Base-by-base conservation (phyloP, 2,113 vertebrate genomes). In the Nipponia nippon region DNA sequence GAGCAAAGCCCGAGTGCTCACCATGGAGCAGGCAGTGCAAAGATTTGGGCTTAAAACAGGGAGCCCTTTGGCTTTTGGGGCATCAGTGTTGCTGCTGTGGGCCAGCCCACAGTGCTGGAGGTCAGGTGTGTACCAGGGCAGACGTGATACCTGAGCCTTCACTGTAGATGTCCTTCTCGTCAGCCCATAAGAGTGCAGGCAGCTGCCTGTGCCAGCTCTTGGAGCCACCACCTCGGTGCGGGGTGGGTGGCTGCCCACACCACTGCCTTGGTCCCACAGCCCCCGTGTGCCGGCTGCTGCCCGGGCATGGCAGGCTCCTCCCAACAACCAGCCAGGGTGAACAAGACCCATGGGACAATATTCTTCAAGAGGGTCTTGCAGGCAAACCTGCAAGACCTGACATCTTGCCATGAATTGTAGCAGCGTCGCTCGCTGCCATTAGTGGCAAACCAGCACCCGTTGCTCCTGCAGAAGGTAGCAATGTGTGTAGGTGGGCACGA, bases 371-470 rank as follows among this genome's bases (percentile, higher is more conserved):
- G 7, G 36, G 16, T 34, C 19, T 56, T 13, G 4, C 3, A 4
- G 27, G 36, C 36, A 50, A 32, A 21, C 44, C 27, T 25, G 30
- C 6, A 12, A 61, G 83, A 27, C 34, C 6, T 1, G 2, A 7
- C 0, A 0, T 10, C 71, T 58, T 42, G 12, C 47, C 0, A 1
- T n/a, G 38, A 40, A 3, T 8, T 13, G 47, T 6, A 32, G 65
- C 52, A 42, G 52, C 38, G 9, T 32, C 1, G 3, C 32, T 63
- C 2, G 0, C 42, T 50, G 42, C 44, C 4, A 0, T n/a, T 8
- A 6, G 44, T 5, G 22, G 22, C 42, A 32, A 47, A 26, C 46
- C 38, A 17, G 19, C 20, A 2, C 9, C 46, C 1, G 0, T 23
- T 23, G 58, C 36, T 50, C 32, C 52, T 2, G 4, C 75, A 21